Evolutionary conservation across 1,140 invertebrate species (phyloP).

Genomic region (Lordiphosa stackelbergi): DNA sequence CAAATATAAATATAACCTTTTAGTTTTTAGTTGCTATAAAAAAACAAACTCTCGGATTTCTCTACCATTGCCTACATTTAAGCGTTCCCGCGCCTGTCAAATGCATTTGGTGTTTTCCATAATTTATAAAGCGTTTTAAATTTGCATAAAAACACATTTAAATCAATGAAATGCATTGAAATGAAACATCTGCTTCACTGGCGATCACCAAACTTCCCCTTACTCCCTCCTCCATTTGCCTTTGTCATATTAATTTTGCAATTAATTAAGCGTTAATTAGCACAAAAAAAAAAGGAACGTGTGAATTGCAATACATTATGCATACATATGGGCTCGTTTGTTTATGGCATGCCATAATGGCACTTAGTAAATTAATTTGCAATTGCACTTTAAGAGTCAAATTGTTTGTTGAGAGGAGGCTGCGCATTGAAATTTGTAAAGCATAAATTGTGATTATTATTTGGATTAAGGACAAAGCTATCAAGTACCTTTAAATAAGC

Average conservation of each 20-base stretch:
- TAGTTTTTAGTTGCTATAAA: no score
- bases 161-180: conserved; percentile 55
- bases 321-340: conserved; percentile 33
- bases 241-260: conserved; percentile 58
- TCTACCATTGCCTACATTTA: conserved; percentile 3
- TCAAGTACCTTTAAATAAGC: no score
- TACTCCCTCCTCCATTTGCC: conserved; percentile 11
- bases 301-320: conserved; percentile 51
- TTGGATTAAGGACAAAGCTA: no score
- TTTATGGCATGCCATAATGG: conserved; percentile 26
- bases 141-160: conserved; percentile 67
- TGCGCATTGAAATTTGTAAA: no score
- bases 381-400: not conserved
- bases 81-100: conserved; percentile 12
- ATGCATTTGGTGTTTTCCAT: conserved; percentile 26
- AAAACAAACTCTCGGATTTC: not conserved
- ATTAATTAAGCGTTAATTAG: conserved; percentile 71
- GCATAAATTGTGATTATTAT: no score
- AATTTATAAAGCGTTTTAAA: conserved; percentile 19
- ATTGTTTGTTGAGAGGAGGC: no score
- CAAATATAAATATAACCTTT: no score
- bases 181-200: conserved; percentile 47
- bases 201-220: not conserved
- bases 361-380: conserved; percentile 22
- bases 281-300: conserved; percentile 34